Base-by-base conservation (phyloP, 2,888 invertebrate species). In the Caenorhabditis sp. region DNA sequence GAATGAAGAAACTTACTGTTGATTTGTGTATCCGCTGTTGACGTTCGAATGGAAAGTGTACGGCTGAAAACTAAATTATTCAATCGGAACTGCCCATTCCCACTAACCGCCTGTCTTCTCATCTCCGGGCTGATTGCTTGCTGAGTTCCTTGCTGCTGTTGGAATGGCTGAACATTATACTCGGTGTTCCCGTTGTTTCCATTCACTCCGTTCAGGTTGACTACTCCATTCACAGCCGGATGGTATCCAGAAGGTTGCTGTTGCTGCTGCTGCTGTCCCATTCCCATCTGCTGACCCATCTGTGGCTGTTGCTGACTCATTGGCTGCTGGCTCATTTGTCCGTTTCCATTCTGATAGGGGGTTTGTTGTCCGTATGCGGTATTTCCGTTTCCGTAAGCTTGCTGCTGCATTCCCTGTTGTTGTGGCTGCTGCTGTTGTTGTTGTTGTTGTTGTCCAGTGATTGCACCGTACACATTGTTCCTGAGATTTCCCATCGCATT, bases 131-230 rank as follows among this genome's bases (percentile, higher is more conserved):
- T 17, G 26, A 56, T 50, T 13, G 53, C 13, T 15, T 53, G 45
- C 13, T 58, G 58, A n/a, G 26, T 26, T 22, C 26, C 32, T 24
- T 61, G 61, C 20, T 46, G 37, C 20, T 46, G 56, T 13, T 52
- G 61, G 13, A 39, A 27, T 13, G 62, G 62, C 8, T 74, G 65
- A 4, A 32, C 20, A 46, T 78, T 78, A 39, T 81, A 81, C 39
- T 75, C 66, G n/a, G 43, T 78, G 32, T 62, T 70, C 2, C 66
- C 68, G 43, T 52, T 81, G 22, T 76, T 74, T 35, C 76, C 82
- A 59, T 78, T 81, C 6, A 80, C 71, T 52, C 82, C 82, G 35
- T 80, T 75, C 43, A 78, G 48, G 41, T 80, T 82, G 2, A 79
- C 78, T 9, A 81, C 74, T 52, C 79, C 81, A 39, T 70, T 72